Evolutionary conservation across 2,797 vertebrate genomes (phyloP).

Genomic region (Adelosebastes latens): DNA sequence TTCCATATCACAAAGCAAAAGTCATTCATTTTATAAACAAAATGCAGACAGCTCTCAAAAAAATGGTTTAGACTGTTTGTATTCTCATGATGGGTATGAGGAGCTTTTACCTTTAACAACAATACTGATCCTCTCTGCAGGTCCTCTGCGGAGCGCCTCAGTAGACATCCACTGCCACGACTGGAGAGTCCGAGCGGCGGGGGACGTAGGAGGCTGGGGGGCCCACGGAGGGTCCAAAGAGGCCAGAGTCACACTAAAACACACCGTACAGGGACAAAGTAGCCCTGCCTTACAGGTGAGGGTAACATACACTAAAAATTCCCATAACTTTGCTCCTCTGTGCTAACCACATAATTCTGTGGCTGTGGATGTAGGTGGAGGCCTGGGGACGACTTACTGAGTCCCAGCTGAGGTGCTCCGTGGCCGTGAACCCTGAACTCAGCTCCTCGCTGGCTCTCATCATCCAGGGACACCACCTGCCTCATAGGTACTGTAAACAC

Average conservation of each 20-base stretch:
- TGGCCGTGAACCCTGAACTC: slow-evolving; percentile 80
- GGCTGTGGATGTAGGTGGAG: slow-evolving; percentile 70
- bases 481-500: slow-evolving; percentile 76
- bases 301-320: neutral
- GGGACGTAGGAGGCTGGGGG: slow-evolving; percentile 73
- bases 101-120: neutral
- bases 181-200: slow-evolving; percentile 55
- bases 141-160: slow-evolving; percentile 64
- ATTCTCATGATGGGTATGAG: neutral
- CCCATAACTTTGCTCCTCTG: neutral
- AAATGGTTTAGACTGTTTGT: neutral
- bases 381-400: slow-evolving; percentile 78
- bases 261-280: slow-evolving; percentile 42
- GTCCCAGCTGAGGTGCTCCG: slow-evolving; percentile 74
- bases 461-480: slow-evolving; percentile 75
- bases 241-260: slow-evolving; percentile 71
- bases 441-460: slow-evolving; percentile 78
- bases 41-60: neutral
- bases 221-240: slow-evolving; percentile 62
- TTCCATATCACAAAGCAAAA: neutral
- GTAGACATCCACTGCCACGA: slow-evolving; percentile 48
- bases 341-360: neutral
- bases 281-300: slow-evolving; percentile 71
- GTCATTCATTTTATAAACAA: neutral
- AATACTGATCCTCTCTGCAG: slow-evolving; percentile 36